Base-by-base conservation (phyloP, 2,113 vertebrate genomes). In the Pholis gunnellus region DNA sequence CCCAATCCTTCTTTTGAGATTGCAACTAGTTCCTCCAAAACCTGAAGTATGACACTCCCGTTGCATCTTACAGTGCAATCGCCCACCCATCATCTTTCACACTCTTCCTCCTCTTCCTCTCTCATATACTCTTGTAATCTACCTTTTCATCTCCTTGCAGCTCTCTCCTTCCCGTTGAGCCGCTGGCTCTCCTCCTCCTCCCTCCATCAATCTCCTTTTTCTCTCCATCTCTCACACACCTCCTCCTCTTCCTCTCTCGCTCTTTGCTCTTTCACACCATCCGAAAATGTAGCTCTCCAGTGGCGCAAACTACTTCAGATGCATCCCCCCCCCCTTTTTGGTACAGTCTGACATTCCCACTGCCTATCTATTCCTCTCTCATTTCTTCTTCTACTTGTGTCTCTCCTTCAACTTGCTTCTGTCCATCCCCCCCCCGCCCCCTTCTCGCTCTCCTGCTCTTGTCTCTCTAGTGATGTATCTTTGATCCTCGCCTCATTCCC, bases 401-500 rank as follows among this genome's bases (percentile, higher is more conserved):
- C 71, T 86, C 82, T 79, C 78, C 69, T 68, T 81, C 66, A 38
- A 86, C 46, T 83, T 7, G 11, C 79, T 60, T 89, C 79, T 84
- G 81, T 88, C 89, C 85, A 81, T 69, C 65, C 52, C 22, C 48
- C 78, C 8, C 48, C 22, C 59, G n/a, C n/a, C 71, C 25, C 22
- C 27, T 63, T 6, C 18, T 27, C 20, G 6, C 27, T 66, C 34
- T 36, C 68, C 54, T 22, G 2, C 68, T 60, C 61, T 44, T 48
- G 46, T 84, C 76, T 79, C 79, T 87, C 73, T 59, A 56, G 77
- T 75, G 72, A 84, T 61, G 71, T 10, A 18, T 56, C 91, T 92
- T 92, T 94, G 85, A 93, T 92, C 92, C 87, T 75, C 42, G 11
- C 65, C 65, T 68, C 61, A 70, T 81, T 80, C 78, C 79, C 72